phyloP scores from a whole-genome alignment of 2,888 invertebrate genomes.

The Aphrophora alni region DNA sequence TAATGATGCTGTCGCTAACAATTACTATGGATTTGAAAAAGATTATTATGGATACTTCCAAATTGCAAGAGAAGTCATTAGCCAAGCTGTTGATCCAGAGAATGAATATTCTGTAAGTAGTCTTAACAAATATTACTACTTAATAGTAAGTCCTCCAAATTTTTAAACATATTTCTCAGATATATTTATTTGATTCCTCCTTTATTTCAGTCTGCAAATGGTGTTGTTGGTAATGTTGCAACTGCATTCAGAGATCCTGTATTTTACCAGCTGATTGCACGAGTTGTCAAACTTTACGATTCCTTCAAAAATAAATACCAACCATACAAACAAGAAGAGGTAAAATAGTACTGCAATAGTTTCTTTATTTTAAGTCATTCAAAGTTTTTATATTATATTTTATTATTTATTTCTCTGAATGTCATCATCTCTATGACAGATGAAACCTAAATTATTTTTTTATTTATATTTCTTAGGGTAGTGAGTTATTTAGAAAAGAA shows the following conservation, averaged over 20 bases:
- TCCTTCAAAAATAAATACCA: constrained; percentile 67
- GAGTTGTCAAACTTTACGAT: constrained; percentile 62
- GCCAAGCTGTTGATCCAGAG: neutral
- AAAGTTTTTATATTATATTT: neutral
- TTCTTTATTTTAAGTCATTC: neutral
- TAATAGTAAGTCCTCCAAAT: too few species aligned
- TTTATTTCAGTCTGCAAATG: constrained; percentile 42
- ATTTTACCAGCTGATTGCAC: constrained; percentile 69
- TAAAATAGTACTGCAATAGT: too few species aligned
- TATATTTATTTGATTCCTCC: too few species aligned
- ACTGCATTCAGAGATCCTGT: constrained; percentile 75
- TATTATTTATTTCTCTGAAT: neutral
- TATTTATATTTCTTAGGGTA: too few species aligned
- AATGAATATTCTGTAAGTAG: neutral
- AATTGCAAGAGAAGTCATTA: neutral
- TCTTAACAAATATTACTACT: too few species aligned
- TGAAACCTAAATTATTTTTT: too few species aligned
- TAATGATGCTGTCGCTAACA: neutral
- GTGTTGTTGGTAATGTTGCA: constrained; percentile 67
- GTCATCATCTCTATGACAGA: too few species aligned
- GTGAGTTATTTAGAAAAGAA: too few species aligned
- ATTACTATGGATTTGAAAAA: neutral
- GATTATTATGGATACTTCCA: neutral
- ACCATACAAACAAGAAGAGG: constrained; percentile 63
- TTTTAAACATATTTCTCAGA: too few species aligned